Evolutionary conservation across 2,113 vertebrate species (phyloP).

Genomic region (Phylloscopus trochilus): DNA sequence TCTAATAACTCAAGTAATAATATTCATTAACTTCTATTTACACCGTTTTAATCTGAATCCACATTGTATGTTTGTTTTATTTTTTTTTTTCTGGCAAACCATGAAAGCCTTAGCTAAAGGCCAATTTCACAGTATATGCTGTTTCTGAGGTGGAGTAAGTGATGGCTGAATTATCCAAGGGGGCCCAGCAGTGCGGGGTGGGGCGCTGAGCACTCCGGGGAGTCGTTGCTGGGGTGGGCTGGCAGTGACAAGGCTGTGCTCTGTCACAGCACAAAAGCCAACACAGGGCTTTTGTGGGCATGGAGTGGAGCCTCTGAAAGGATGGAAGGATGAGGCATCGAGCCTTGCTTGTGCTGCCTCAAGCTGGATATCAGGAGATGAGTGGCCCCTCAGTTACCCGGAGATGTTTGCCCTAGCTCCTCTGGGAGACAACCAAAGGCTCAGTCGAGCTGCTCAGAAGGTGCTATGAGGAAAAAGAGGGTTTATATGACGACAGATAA

Average conservation of each 20-base stretch:
- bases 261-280: not conserved
- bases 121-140: not conserved
- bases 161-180: not conserved
- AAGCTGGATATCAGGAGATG: not conserved
- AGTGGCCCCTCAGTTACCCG: not conserved
- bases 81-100: not conserved
- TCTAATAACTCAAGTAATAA: constrained; percentile 64
- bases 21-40: constrained; percentile 71
- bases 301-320: accelerated
- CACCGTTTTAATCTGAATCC: constrained; percentile 54
- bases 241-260: accelerated
- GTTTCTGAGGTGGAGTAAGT: not conserved
- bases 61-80: not conserved
- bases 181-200: not conserved
- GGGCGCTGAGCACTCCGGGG: not conserved
- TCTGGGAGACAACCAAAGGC: not conserved
- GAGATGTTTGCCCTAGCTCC: not conserved
- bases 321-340: accelerated
- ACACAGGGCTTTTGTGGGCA: accelerated
- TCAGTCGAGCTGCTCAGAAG: accelerated
- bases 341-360: not conserved
- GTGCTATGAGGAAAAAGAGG: not conserved
- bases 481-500: not conserved
- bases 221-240: not conserved
- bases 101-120: not conserved